Evolutionary conservation across 2,888 invertebrate species (phyloP), one percentile per base, ranked within the genome.

Genomic region (Antitype chi): DNA sequence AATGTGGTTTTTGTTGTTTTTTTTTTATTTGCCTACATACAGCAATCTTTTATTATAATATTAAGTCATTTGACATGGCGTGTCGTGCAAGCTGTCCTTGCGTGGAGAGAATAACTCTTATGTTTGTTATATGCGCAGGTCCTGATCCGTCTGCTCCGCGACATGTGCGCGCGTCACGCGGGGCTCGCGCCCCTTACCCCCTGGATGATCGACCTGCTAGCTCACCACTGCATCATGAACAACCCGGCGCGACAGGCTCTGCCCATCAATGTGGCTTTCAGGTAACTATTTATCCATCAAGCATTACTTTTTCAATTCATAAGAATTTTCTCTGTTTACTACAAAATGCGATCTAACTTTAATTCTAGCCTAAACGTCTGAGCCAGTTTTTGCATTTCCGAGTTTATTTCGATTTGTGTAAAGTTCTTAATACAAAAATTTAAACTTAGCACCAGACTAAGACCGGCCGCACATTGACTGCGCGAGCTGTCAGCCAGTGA

Each of bases 151-250:
- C 97, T 99, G 43, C 96, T 99, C 25, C 97, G 99, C 82, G 99
- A 99, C 96, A 97, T 99, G 90, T 98, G 98, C 88, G 97, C 97
- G 70, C 97, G 99, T 25, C 99, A 99, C 95, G 97, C 98, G 81
- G 99, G 99, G 0, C 98, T 99, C 77, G 98, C 98, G 79, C 98
- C 99, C 1, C 97, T 99, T 17, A 99, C 98, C 2, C 99, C 99
- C 0, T 99, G 99, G 99, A 99, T 99, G 98, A 96, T 99, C 59
- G 99, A 99, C 96, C 97, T 99, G 63, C 97, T 99, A 90, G 99
- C 99, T 0, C 99, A 99, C 95, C 99, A 99, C 96, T 98, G 99
- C 80, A 99, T 99, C 86, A 99, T 99, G 98, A 99, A 99, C 94
- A 99, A 99, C 95, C 99, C 99, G 0, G 98, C 98, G 78, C 96